Evolutionary conservation across 2,888 invertebrate genomes (phyloP).

Genomic region (Torymus tubicola): DNA sequence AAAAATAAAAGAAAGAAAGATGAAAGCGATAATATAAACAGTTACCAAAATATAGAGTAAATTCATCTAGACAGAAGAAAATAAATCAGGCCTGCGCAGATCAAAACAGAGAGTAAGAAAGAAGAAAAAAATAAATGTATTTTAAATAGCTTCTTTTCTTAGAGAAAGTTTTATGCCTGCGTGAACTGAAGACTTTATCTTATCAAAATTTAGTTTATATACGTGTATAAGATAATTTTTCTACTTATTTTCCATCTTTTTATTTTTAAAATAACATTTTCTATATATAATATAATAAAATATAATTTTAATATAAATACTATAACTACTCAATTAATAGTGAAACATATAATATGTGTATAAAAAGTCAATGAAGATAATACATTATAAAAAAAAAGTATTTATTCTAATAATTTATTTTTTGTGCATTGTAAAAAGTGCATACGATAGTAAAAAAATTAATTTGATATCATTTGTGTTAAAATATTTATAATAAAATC

Average conservation of each 20-base stretch:
- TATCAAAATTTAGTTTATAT: conserved; percentile 13
- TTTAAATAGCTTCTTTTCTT: conserved; percentile 6
- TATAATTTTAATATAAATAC: too few relatives aligned
- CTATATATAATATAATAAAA: too few relatives aligned
- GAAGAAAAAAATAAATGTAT: background rate
- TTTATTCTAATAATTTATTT: too few relatives aligned
- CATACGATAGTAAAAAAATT: too few relatives aligned
- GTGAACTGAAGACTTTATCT: background rate
- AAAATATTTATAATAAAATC: too few relatives aligned
- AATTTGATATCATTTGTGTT: too few relatives aligned
- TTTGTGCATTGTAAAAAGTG: too few relatives aligned
- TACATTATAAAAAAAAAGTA: too few relatives aligned
- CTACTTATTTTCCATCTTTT: background rate
- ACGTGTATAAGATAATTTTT: background rate
- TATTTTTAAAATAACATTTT: conserved; percentile 11
- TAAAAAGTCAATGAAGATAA: too few relatives aligned
- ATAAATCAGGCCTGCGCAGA: background rate
- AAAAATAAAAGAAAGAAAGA: conserved; percentile 9
- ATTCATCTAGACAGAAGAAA: background rate
- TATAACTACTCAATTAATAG: too few relatives aligned
- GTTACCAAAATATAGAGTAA: conserved; percentile 7
- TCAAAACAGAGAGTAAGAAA: background rate
- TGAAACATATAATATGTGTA: too few relatives aligned
- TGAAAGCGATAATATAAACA: background rate
- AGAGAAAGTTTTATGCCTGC: background rate